Base-by-base conservation (phyloP, 2,888 invertebrate genomes). In the Smittia aterrima region DNA sequence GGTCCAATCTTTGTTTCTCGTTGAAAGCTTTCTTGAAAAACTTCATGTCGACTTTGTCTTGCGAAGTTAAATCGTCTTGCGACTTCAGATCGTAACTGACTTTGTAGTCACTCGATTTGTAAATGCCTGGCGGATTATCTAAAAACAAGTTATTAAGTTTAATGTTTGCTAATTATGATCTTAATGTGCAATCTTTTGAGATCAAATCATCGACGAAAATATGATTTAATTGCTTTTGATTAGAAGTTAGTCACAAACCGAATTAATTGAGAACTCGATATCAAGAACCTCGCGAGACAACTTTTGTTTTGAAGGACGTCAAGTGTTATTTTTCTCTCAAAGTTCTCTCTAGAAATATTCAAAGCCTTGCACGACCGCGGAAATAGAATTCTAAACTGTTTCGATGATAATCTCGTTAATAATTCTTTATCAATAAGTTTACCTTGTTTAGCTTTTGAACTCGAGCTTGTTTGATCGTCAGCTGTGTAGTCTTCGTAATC, bases 11-110 rank as follows among this genome's bases (percentile, higher is more conserved):
- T 66, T 71, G 22, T 47, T 53, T 54, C 38, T 68, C 68, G 1
- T 13, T 62, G 32, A 47, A 53, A 13, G 68, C 47, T 27, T 64
- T 70, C 40, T 68, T 75, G 18, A 62, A 27, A 18, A 40, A 70
- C 58, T 70, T 75, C 24, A 68, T 24, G 27, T 62, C 62, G 24
- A 75, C 32, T 25, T 27, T 53, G 20, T 66, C 58, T 20, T 54
- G 38, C 6, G n/a, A n/a, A 16, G 41, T n/a, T n/a, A 20, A 0
- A 16, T 25, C 1, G n/a, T 70, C 54, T 25, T 25, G n/a, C 16
- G 27, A 7, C 9, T 70, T 58, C 18, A 18, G 11, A 6, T 32
- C 32, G 32, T 32, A 32, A 32, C 32, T 32, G 4, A 32, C 32
- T 32, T 9, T 32, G 32, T 32, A 9, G 4, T 32, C 32, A 6